Percentiles rank a stretch among this genome's conserved stretches.
Conservation (phyloP, 1,140 invertebrate species). For the Glossosoma conforme region DNA sequence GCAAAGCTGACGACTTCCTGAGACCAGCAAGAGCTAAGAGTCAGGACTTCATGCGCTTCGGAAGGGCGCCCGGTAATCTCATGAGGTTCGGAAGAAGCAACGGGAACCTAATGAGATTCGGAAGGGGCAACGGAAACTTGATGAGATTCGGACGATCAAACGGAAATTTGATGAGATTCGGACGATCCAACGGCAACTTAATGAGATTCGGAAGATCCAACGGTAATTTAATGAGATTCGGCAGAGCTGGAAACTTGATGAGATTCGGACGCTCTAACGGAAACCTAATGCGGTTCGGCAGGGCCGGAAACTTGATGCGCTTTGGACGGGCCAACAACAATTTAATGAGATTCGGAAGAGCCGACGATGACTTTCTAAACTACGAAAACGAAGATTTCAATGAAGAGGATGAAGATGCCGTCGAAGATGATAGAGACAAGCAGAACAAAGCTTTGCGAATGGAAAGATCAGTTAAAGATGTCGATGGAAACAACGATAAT, state of each 20-base stretch:
- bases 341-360: constrained; percentile 26
- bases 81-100: constrained; percentile 26
- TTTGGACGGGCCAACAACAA: constrained; percentile 21
- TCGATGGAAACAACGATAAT: constrained; percentile 25
- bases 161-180: constrained; percentile 29
- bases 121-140: constrained; percentile 17
- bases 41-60: constrained; percentile 26
- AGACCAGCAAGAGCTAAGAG: constrained; percentile 18
- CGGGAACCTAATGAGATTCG: constrained; percentile 28
- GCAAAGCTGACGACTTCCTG: constrained; percentile 14
- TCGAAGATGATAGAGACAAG: constrained; percentile 1
- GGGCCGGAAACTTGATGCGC: constrained; percentile 17
- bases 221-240: constrained; percentile 28
- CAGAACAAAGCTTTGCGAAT: constrained; percentile 12
- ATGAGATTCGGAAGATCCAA: constrained; percentile 17
- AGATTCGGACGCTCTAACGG: constrained; percentile 19
- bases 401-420: constrained; percentile 10
- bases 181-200: constrained; percentile 11
- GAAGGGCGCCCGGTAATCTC: constrained; percentile 15
- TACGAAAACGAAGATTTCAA: constrained; percentile 13
- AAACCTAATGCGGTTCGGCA: constrained; percentile 22
- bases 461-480: constrained; percentile 14
- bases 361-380: constrained; percentile 23
- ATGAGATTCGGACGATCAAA: constrained; percentile 25
- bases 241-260: constrained; percentile 23